A percentile compares a stretch with the other conserved stretches of the same genome.
phyloP scores from a whole-genome alignment of 2,113 vertebrate species.

The Macquaria ambigua region DNA sequence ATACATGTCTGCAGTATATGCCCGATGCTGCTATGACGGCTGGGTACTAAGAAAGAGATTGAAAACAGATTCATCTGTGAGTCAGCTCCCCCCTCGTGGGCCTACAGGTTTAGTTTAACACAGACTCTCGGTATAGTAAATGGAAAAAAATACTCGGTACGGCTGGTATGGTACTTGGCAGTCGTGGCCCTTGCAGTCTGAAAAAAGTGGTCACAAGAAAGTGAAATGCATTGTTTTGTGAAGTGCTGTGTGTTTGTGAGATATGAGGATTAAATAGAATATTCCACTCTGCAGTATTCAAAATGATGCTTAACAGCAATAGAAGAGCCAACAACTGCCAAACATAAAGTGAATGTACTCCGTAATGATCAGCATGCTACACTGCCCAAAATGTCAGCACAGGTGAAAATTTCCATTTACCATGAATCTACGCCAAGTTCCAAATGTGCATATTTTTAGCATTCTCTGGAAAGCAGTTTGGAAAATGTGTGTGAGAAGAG shows the following conservation, averaged over 20 bases:
- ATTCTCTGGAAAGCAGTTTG: slow-evolving; percentile 35
- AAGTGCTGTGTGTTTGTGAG: slow-evolving; percentile 18
- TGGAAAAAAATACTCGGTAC: slow-evolving; percentile 17
- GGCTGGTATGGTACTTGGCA: not conserved
- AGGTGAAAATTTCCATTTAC: slow-evolving; percentile 47
- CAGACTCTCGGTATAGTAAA: not conserved
- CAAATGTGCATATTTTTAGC: slow-evolving; percentile 55
- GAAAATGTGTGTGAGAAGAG: slow-evolving; percentile 32
- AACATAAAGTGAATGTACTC: slow-evolving; percentile 8
- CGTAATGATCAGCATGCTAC: slow-evolving; percentile 55
- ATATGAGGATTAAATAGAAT: slow-evolving; percentile 18
- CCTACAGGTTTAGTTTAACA: slow-evolving; percentile 12
- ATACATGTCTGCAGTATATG: slow-evolving; percentile 17
- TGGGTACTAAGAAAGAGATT: slow-evolving; percentile 17
- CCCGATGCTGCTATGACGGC: not conserved
- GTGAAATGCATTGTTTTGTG: not conserved
- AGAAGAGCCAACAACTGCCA: not conserved
- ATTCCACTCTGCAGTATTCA: not conserved
- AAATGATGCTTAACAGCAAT: slow-evolving; percentile 29
- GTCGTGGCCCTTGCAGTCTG: not conserved
- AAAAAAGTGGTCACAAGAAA: not conserved
- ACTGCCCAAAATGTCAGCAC: slow-evolving; percentile 58
- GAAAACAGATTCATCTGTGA: slow-evolving; percentile 19
- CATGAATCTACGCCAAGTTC: slow-evolving; percentile 11
- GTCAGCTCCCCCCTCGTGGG: not conserved